Base-by-base conservation (phyloP, 2,888 invertebrate species). In the Eupithecia exiguata region DNA sequence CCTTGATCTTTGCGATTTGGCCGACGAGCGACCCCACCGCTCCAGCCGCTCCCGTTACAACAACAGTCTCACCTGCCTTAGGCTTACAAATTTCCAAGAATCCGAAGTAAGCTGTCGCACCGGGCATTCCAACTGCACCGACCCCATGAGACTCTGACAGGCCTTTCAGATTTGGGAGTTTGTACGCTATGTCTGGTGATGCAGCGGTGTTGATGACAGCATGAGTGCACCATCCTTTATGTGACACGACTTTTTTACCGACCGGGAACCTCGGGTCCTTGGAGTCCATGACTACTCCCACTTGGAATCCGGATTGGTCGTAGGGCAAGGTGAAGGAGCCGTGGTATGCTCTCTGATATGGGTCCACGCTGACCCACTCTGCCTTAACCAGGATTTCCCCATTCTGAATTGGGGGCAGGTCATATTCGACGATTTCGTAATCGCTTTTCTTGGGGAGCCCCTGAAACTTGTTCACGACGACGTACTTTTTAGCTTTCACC, bases 61-160 rank as follows among this genome's bases (percentile, higher is more conserved):
- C 96, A 0, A 97, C 95, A 0, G 96, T 96, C 84, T 97, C 97
- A 1, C 96, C 97, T 9, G 94, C 80, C 87, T 96, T 96, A 1
- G 97, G 96, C 68, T 96, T 86, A 82, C 97, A 97, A 40, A 97
- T 82, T 75, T 97, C 96, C 69, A 96, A 81, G 9, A 97, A 91
- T n/a, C 97, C 97, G 84, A 97, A 97, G 84, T 96, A 96, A 0
- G 97, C 97, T 0, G 97, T 96, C 61, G 95, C 95, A 93, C 97
- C 97, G 7, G 96, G 95, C 96, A 96, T 96, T 75, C 97, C 96
- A 7, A 96, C 88, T 6, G 95, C 92, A 35, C 97, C 96, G 1
- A 97, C 82, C 12, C 92, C 95, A n/a, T 95, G 88, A 0, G 96
- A 96, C 1, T 88, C 79, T 0, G 96, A 83, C 6, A 91, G 74